Conservation (phyloP, 2,113 vertebrate species). For the Lampris incognitus region DNA sequence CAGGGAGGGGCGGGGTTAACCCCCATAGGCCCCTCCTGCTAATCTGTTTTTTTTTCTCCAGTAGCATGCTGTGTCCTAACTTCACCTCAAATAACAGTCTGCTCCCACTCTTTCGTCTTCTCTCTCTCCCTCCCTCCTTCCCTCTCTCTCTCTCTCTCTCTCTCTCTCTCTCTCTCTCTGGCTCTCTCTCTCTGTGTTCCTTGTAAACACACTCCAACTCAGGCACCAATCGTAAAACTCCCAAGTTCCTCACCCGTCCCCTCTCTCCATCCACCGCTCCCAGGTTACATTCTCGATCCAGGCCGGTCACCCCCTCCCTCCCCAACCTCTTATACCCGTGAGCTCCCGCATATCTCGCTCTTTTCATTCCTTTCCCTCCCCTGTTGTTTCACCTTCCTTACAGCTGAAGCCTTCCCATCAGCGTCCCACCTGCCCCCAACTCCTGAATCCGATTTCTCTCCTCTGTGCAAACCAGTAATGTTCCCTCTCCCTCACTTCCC, state of each 20-base stretch:
- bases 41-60: conserved; percentile 38
- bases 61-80: conserved; percentile 72
- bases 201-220: conserved; percentile 44
- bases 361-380: conserved; percentile 20
- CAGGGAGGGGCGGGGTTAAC: too few relatives aligned
- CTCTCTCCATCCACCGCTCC: conserved; percentile 63
- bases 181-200: conserved; percentile 41
- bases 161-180: conserved; percentile 36
- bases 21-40: neutral
- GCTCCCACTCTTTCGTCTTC: conserved; percentile 60
- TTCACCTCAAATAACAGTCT: conserved; percentile 72
- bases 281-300: conserved; percentile 68
- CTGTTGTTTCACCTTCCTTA: conserved; percentile 31
- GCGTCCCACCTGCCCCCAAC: conserved; percentile 56
- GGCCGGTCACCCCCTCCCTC: conserved; percentile 68
- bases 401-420: conserved; percentile 44
- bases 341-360: conserved; percentile 22
- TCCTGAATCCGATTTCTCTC: conserved; percentile 52
- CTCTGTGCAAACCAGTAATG: conserved; percentile 67
- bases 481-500: conserved; percentile 58
- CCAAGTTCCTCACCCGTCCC: conserved; percentile 66
- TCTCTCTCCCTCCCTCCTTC: conserved; percentile 38
- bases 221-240: conserved; percentile 68
- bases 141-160: conserved; percentile 10
- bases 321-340: conserved; percentile 66